A percentile compares a stretch with the other conserved stretches of the same genome.
phyloP scores from a whole-genome alignment of 2,113 vertebrate genomes.

The Empidonax traillii region DNA sequence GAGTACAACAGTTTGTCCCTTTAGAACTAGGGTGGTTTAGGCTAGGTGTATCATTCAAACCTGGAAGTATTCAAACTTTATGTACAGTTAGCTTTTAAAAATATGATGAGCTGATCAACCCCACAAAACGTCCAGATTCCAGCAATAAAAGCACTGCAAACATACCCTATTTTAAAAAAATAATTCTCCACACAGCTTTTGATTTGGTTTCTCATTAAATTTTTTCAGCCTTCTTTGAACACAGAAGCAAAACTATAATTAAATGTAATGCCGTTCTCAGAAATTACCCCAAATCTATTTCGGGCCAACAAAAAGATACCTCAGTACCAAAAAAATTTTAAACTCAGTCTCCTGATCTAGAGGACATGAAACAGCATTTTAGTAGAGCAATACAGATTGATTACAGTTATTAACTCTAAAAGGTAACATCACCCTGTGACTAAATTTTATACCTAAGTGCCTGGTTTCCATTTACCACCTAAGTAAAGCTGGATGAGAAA shows the following conservation, averaged over 20 bases:
- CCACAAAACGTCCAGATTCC: neutral
- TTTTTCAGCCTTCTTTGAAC: neutral
- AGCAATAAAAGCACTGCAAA: neutral
- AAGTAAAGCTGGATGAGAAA: conserved; percentile 26
- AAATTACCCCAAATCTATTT: neutral
- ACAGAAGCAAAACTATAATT: neutral
- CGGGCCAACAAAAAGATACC: neutral
- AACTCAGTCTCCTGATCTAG: neutral
- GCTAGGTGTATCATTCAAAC: neutral
- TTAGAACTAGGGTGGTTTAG: neutral
- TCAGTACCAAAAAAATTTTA: neutral
- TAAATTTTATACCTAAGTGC: conserved; percentile 34
- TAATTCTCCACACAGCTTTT: neutral
- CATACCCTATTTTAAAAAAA: neutral
- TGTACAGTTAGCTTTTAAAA: neutral
- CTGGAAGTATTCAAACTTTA: neutral
- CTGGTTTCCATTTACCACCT: conserved; percentile 48
- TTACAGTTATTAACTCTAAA: neutral
- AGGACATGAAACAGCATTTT: neutral
- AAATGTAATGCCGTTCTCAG: neutral
- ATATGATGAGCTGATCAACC: neutral
- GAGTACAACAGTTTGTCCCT: neutral
- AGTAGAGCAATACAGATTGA: neutral
- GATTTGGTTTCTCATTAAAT: neutral
- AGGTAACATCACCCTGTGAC: conserved; percentile 6